Base-by-base conservation (phyloP, 1,140 invertebrate species). In the Dinoponera quadriceps region DNA sequence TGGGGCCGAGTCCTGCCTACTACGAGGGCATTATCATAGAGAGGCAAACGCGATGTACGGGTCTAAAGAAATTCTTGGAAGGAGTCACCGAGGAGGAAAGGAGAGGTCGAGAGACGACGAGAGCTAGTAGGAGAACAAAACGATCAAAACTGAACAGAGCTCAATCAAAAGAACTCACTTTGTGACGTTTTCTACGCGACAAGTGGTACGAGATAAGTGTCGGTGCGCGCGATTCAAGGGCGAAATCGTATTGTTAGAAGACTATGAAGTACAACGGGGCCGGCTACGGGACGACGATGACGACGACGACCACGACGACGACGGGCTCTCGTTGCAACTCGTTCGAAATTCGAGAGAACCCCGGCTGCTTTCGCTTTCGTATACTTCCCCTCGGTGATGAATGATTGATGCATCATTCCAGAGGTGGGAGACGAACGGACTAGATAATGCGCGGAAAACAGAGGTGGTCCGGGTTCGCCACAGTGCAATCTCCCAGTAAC, bases 401-500 rank as follows among this genome's bases (percentile, higher is more conserved):
- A 81, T 80, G 65, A 68, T 78, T 33, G 49, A 48, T 11, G 25
- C 57, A 38, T 71, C 65, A 59, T 80, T 80, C 25, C 22, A 65
- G 49, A 81, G 27, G 57, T 25, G 9, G 5, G 54, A 57, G 62
- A 72, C 16, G 22, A 75, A 63, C 59, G 73, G 78, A 86, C 54
- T 48, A 74, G 81, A 68, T 20, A 65, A 75, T 65, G 83, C 84
- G 65, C 57, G 62, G 65, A 87, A 85, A 91, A 87, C 88, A 88
- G 78, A 87, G 81, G 83, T 71, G 82, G 87, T 87, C 83, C 72
- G 89, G 89, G 86, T 92, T 89, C 86, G 74, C 83, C 84, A 91
- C 91, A 93, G 93, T 94, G 93, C 93, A 94, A 94, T 94, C 93
- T 92, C 91, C 90, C 91, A 92, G 88, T 91, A 93, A 91, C 84